Evolutionary conservation across 2,888 invertebrate species (phyloP).

Genomic region (Thymelicus lineola): DNA sequence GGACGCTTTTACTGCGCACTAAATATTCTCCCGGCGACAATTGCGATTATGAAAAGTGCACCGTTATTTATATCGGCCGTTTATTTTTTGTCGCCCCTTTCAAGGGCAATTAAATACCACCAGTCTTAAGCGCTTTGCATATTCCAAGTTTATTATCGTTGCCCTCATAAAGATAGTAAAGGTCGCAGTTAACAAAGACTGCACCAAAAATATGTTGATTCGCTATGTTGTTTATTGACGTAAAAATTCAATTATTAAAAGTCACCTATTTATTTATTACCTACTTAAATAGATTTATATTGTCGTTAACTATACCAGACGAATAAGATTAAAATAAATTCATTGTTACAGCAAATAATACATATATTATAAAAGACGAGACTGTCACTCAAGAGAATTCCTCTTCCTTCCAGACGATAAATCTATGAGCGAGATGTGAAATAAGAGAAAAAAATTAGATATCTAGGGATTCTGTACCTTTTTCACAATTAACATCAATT

Average conservation of each 20-base stretch:
- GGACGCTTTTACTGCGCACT: constrained; percentile 80
- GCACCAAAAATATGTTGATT: constrained; percentile 23
- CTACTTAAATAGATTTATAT: too few relatives aligned
- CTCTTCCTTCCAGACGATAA: too few relatives aligned
- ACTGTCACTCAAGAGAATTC: too few relatives aligned
- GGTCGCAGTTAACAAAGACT: constrained; percentile 51
- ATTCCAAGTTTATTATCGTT: constrained; percentile 72
- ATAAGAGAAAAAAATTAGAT: too few relatives aligned
- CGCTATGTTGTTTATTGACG: not conserved
- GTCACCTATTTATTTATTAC: not conserved
- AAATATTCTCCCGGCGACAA: constrained; percentile 85
- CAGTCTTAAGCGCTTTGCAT: constrained; percentile 83
- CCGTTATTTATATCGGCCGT: constrained; percentile 82
- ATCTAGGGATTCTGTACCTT: too few relatives aligned
- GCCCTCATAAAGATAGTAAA: constrained; percentile 77
- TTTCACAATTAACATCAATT: too few relatives aligned
- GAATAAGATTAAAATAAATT: too few relatives aligned
- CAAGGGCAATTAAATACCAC: constrained; percentile 85
- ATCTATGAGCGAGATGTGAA: too few relatives aligned
- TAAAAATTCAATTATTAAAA: not conserved
- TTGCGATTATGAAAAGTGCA: constrained; percentile 86
- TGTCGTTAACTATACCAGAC: too few relatives aligned
- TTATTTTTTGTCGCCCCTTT: constrained; percentile 85
- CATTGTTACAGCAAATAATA: too few relatives aligned
- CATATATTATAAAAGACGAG: too few relatives aligned